A percentile compares a stretch with the other conserved stretches of the same genome.
Conservation (phyloP, 2,113 vertebrate species). For the Protobothrops flavoviridis region DNA sequence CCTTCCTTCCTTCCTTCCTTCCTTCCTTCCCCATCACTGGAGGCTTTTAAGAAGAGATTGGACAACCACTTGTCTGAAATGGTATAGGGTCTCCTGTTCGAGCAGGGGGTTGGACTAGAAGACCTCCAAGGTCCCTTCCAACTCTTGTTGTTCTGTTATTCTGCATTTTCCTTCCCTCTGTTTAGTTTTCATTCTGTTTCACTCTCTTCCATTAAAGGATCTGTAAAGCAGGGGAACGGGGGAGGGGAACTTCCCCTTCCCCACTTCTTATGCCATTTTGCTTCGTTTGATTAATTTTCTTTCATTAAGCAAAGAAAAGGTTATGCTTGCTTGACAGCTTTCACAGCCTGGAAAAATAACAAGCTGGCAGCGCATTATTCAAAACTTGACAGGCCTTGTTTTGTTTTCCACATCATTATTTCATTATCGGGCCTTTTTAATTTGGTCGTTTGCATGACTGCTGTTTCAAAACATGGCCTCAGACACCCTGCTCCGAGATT, state of each 20-base stretch:
- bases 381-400: slow-evolving; percentile 10
- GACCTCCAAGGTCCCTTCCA: no score
- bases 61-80: no score
- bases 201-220: not conserved
- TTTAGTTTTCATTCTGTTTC: slow-evolving; percentile 4
- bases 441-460: not conserved
- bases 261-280: slow-evolving; percentile 12
- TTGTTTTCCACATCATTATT: slow-evolving; percentile 34
- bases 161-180: not conserved
- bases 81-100: no score
- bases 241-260: not conserved
- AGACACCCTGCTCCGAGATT: not conserved
- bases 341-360: slow-evolving; percentile 11
- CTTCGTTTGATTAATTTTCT: slow-evolving; percentile 44
- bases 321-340: slow-evolving; percentile 21
- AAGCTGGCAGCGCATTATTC: slow-evolving; percentile 23
- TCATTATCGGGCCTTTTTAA: not conserved
- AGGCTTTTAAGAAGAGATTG: no score
- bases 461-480: not conserved
- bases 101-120: no score
- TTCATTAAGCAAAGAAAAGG: not conserved
- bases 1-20: no score
- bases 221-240: not conserved
- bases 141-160: not conserved
- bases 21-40: no score